phyloP scores from a whole-genome alignment of 2,888 invertebrate species.

The Monochamus alternatus region DNA sequence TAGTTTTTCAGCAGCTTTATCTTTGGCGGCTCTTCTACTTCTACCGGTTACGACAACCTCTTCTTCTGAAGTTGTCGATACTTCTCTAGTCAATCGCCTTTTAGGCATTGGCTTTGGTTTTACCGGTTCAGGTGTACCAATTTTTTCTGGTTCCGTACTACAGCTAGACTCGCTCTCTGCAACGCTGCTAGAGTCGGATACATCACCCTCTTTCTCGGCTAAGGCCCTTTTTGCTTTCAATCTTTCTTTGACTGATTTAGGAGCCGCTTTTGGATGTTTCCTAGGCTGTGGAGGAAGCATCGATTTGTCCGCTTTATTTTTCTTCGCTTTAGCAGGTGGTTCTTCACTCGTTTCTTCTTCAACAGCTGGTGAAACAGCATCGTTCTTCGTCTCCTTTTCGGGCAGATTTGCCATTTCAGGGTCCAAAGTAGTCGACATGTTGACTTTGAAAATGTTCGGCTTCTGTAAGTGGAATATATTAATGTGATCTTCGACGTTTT shows the following conservation, averaged over 20 bases:
- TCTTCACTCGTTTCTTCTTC: slow-evolving; percentile 22
- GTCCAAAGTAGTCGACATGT: slow-evolving; percentile 60
- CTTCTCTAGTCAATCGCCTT: slow-evolving; percentile 46
- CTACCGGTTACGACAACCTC: slow-evolving; percentile 55
- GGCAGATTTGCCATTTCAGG: slow-evolving; percentile 39
- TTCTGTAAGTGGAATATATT: slow-evolving; percentile 73
- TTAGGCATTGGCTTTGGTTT: background rate
- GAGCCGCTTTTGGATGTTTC: slow-evolving; percentile 44
- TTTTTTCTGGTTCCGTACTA: slow-evolving; percentile 10
- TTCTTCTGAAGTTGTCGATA: slow-evolving; percentile 60
- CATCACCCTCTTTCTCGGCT: slow-evolving; percentile 22
- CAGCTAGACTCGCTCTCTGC: slow-evolving; percentile 36
- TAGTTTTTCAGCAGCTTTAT: slow-evolving; percentile 57
- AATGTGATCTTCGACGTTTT: slow-evolving; percentile 78
- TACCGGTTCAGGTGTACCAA: background rate
- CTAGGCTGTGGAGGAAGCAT: slow-evolving; percentile 44
- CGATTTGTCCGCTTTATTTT: background rate
- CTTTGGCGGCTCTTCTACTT: slow-evolving; percentile 58
- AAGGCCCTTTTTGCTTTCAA: slow-evolving; percentile 17
- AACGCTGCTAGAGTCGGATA: slow-evolving; percentile 9
- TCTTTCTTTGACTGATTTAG: slow-evolving; percentile 39
- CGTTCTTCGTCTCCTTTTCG: slow-evolving; percentile 14
- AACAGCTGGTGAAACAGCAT: background rate
- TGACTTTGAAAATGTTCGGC: slow-evolving; percentile 68
- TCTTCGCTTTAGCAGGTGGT: background rate